phyloP scores from a whole-genome alignment of 2,113 vertebrate species.

The Aspiorhynchus laticeps region DNA sequence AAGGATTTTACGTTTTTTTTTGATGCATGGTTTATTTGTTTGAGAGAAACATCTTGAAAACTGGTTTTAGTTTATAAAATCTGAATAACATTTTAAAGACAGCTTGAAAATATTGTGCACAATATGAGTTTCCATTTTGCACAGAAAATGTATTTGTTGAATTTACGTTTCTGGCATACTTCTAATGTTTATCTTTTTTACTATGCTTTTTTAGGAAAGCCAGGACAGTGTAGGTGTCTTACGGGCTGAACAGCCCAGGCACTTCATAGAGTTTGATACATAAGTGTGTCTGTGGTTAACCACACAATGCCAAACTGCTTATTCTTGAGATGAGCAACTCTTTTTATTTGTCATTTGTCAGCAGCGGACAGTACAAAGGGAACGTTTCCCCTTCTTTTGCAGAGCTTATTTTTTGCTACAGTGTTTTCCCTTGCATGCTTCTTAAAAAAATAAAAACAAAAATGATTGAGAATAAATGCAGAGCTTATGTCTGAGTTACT shows the following conservation, averaged over 20 bases:
- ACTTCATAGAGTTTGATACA: not conserved
- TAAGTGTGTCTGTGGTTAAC: not conserved
- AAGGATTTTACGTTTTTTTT: not conserved
- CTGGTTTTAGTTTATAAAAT: not conserved
- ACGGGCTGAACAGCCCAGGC: not conserved
- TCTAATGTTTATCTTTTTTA: conserved; percentile 22
- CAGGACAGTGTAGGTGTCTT: not conserved
- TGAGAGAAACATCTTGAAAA: not conserved
- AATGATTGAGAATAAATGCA: not conserved
- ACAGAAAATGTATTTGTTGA: conserved; percentile 16
- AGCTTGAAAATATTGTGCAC: not conserved
- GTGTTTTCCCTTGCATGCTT: conserved; percentile 20
- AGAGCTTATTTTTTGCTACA: conserved; percentile 12
- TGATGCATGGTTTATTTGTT: conserved; percentile 16
- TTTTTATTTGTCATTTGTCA: not conserved
- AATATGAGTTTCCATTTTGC: not conserved
- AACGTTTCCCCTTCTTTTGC: not conserved
- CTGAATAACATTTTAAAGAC: not conserved
- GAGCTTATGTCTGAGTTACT: not conserved
- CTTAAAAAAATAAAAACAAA: not conserved
- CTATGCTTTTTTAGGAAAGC: conserved; percentile 19
- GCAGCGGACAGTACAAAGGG: not conserved
- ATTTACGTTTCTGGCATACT: conserved; percentile 21
- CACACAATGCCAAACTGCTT: not conserved
- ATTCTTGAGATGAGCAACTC: conserved; percentile 12